Conservation (phyloP, 1,140 invertebrate genomes). For the Drosophila pseudoobscura region DNA sequence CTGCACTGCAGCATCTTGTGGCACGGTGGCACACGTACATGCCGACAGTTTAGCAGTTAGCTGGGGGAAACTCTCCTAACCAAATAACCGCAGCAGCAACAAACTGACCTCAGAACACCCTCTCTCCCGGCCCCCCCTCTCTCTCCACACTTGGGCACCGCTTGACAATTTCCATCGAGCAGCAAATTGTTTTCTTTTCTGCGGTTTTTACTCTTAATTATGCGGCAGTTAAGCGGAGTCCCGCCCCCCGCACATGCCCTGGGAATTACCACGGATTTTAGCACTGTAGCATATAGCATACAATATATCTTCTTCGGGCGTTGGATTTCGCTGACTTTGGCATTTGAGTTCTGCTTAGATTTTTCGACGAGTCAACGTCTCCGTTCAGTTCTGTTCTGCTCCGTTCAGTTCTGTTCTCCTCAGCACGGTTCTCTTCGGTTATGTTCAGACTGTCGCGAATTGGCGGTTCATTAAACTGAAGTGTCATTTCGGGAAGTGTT, state of each 20-base stretch:
- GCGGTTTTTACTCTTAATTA: conserved; percentile 59
- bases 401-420: conserved; percentile 1
- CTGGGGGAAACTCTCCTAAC: no score
- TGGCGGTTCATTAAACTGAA: conserved; percentile 75
- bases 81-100: background rate
- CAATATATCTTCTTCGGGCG: background rate
- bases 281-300: no score
- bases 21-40: conserved; percentile 4
- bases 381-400: no score
- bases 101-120: conserved; percentile 18
- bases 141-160: background rate
- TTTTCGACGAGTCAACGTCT: conserved; percentile 2
- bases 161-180: conserved; percentile 41
- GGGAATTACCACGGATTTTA: conserved; percentile 38
- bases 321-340: conserved; percentile 46
- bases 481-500: conserved; percentile 69
- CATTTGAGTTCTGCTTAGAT: conserved; percentile 32
- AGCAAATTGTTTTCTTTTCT: conserved; percentile 47
- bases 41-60: conserved; percentile 4
- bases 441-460: conserved; percentile 52
- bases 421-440: no score
- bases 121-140: no score
- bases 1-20: conserved; percentile 2
- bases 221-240: conserved; percentile 50
- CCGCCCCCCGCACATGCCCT: conserved; percentile 8